phyloP scores from a whole-genome alignment of 1,140 invertebrate species.

The Drosophila elegans region DNA sequence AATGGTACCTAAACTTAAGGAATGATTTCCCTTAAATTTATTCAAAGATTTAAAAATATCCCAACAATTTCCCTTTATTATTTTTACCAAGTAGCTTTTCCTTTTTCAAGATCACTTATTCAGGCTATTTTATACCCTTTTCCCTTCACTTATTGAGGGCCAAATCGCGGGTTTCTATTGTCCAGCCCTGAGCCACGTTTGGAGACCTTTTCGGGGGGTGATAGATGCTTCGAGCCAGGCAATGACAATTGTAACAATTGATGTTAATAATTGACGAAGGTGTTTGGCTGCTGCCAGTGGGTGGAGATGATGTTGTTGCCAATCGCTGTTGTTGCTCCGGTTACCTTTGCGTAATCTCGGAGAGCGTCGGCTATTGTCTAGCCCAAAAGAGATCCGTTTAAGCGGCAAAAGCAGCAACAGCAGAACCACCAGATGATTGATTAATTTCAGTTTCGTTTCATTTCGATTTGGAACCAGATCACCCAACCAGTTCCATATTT shows the following conservation, averaged over 20 bases:
- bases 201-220: conserved; percentile 6
- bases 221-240: conserved; percentile 52
- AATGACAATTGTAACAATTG: conserved; percentile 83
- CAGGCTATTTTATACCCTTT: neutral
- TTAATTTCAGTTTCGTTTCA: conserved; percentile 84
- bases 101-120: neutral
- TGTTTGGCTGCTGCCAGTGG: conserved; percentile 55
- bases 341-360: conserved; percentile 75
- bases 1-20: too few species aligned
- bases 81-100: neutral
- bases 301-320: conserved; percentile 46
- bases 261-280: conserved; percentile 83
- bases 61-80: too few species aligned
- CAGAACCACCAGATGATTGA: conserved; percentile 73
- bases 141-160: conserved; percentile 3
- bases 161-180: neutral
- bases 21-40: too few species aligned
- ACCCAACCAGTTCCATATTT: conserved; percentile 26
- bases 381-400: conserved; percentile 71
- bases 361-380: conserved; percentile 57
- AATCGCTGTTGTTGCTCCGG: conserved; percentile 32
- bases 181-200: conserved; percentile 29
- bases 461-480: conserved; percentile 66
- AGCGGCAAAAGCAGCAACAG: conserved; percentile 31
- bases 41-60: too few species aligned